Evolutionary conservation across 2,797 vertebrate genomes (phyloP).

Genomic region (Bucorvus abyssinicus): DNA sequence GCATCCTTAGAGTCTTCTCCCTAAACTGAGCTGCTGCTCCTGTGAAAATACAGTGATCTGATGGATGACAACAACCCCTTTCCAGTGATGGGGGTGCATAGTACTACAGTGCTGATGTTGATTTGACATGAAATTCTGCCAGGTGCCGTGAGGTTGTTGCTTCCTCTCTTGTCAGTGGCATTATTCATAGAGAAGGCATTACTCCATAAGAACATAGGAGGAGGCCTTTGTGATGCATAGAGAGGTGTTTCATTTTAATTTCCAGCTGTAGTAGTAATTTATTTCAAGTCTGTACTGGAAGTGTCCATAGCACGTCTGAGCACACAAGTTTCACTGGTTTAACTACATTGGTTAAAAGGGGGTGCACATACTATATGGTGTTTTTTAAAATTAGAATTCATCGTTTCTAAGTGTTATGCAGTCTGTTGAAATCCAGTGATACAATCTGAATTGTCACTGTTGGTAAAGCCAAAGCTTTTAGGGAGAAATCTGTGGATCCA

Average conservation of each 20-base stretch:
- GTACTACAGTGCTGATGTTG: neutral
- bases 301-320: neutral
- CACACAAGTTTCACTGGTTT: neutral
- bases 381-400: neutral
- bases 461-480: neutral
- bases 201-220: neutral
- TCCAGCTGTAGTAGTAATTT: neutral
- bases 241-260: constrained; percentile 24
- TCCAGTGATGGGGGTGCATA: neutral
- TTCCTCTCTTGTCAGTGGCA: neutral
- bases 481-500: neutral
- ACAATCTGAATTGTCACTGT: neutral
- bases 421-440: neutral
- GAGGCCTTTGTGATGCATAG: neutral
- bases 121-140: neutral
- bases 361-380: neutral
- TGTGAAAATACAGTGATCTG: neutral
- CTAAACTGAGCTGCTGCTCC: neutral
- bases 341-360: neutral
- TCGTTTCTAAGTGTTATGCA: neutral
- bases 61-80: neutral
- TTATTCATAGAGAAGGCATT: neutral
- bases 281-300: neutral
- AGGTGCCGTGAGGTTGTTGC: neutral
- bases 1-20: neutral